Evolutionary conservation across 2,797 vertebrate species (phyloP), one percentile per base, ranked within the genome.

Genomic region (Sarcoramphus papa): DNA sequence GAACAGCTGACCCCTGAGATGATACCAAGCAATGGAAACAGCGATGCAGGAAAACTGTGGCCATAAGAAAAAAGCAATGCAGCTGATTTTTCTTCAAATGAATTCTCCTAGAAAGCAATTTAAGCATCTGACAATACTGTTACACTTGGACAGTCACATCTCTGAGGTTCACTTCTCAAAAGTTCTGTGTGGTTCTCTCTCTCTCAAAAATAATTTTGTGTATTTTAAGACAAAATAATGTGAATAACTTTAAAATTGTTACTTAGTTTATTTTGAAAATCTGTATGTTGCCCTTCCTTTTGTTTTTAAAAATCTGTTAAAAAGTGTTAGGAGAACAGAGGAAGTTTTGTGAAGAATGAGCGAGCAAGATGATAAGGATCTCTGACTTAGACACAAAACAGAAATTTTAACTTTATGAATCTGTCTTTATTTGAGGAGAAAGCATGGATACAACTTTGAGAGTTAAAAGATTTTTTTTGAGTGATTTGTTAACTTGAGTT

Each of bases 21-120:
- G 22, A 57, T 50, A 84, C n/a, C 30, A 84, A 63, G 50, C 62
- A 81, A 75, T 28, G 89, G 43, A 81, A 97, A 95, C 22, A 9
- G 25, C 54, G 70, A 91, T 25, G 62, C 35, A 78, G 90, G 30
- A 93, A 85, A 95, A 85, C 5, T 57, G 56, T 69, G 84, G 85
- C 60, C 47, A 37, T 2, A 23, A 68, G 45, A 65, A 76, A 96
- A 57, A 69, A 78, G 13, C 8, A 7, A 72, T 33, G 60, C 35
- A 84, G 43, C 11, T 41, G 64, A 60, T 87, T 75, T 70, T 62
- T 43, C 45, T 83, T 77, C 89, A 90, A 88, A 94, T 86, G 80
- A 95, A 90, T 70, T 81, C 72, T 86, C 77, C 77, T 65, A 85
- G 84, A 97, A 97, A 97, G 95, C 95, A 97, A 97, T 97, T 95